A percentile compares a stretch with the other conserved stretches of the same genome.
Conservation (phyloP, 2,888 invertebrate genomes). For the Himalopsyche anomala region DNA sequence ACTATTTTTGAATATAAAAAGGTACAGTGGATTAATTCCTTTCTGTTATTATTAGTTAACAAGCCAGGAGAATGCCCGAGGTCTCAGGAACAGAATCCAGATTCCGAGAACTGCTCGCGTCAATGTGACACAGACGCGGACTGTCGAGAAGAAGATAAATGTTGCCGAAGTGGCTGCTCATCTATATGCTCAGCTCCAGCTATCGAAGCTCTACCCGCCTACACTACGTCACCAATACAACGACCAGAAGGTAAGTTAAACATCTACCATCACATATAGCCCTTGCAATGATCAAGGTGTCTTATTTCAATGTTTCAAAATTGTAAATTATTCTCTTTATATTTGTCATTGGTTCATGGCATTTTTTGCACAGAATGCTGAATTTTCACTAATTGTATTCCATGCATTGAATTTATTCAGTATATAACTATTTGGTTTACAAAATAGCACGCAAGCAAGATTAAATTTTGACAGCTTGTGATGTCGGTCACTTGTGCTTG, state of each 20-base stretch:
- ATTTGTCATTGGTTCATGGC: no score
- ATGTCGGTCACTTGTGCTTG: no score
- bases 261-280: neutral
- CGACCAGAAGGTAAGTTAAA: slow-evolving; percentile 68
- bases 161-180: slow-evolving; percentile 89
- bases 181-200: slow-evolving; percentile 81
- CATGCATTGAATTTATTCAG: no score
- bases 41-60: slow-evolving; percentile 73
- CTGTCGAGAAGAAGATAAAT: slow-evolving; percentile 87
- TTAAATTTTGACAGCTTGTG: no score
- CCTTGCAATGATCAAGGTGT: neutral
- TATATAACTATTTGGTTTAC: no score
- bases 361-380: no score
- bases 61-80: slow-evolving; percentile 84
- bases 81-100: slow-evolving; percentile 67
- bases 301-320: neutral
- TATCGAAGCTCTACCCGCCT: slow-evolving; percentile 69
- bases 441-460: no score
- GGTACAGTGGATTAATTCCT: no score
- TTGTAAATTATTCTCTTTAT: no score
- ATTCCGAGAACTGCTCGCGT: slow-evolving; percentile 78
- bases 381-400: no score
- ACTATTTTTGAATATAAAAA: no score
- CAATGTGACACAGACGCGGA: slow-evolving; percentile 90
- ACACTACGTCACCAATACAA: slow-evolving; percentile 71